These are phyloP conservation scores for Scyliorhinus canicula DNA, from an alignment of 2,797 vertebrate genomes.

Conservation along the genomic window DNA sequence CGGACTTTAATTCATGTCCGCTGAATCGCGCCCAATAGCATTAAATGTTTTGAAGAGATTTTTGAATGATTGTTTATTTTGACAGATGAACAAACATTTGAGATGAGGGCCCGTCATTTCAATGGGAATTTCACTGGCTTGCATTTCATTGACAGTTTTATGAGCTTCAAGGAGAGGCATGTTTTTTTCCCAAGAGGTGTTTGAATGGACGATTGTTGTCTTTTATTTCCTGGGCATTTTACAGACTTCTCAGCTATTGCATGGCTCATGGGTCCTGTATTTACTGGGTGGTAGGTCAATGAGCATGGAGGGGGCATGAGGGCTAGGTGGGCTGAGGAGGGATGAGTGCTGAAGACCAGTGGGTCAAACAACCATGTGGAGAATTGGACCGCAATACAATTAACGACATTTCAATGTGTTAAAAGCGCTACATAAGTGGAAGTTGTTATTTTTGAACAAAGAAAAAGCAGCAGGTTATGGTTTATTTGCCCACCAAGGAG, in stretches of 20 bases:
- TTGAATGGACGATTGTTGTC: neutral
- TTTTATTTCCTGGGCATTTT: neutral
- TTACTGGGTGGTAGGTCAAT: no score
- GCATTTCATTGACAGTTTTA: neutral
- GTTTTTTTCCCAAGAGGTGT: neutral
- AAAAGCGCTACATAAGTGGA: no score
- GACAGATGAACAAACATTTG: neutral
- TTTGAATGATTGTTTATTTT: neutral
- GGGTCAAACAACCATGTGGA: neutral
- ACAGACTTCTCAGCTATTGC: neutral
- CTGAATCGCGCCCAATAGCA: no score
- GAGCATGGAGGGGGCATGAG: no score
- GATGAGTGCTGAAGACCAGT: neutral
- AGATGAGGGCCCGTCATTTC: neutral
- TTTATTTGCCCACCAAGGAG: no score
- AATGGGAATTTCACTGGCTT: neutral
- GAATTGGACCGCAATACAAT: neutral
- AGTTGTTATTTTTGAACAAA: no score
- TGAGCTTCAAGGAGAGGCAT: neutral
- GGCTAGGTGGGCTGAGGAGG: neutral
- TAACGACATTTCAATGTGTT: no score
- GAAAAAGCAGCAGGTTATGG: no score
- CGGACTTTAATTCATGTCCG: no score
- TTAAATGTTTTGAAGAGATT: neutral
- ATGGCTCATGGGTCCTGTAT: no score